Evolutionary conservation across 2,113 vertebrate species (phyloP), one percentile per base, ranked within the genome.

Genomic region (Festucalex cinctus): DNA sequence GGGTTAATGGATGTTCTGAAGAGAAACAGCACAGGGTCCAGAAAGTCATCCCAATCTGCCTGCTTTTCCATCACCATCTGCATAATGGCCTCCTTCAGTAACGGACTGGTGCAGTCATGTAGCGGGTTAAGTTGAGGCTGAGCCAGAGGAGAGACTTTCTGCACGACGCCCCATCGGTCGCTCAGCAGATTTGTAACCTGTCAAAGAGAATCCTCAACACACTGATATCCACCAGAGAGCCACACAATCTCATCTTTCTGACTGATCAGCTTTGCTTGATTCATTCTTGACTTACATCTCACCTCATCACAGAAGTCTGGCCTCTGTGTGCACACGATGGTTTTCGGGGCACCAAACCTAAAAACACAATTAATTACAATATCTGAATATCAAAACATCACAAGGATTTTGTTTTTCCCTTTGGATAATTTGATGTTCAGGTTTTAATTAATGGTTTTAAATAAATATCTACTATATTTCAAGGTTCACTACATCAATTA

Each of bases 251-350:
- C 41, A 0, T 63, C 36, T 46, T 1, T 20, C 28, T 49, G 2
- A 49, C 28, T 64, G 16, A 32, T 32, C 1, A 0, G 17, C 65
- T 48, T n/a, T 28, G 57, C 20, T 60, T 0, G 56, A 20, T 0
- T 56, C 46, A 37, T 49, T 20, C 37, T 22, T 20, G 37, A 74
- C 64, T 61, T 5, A 54, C 48, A 51, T 70, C 91, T 83, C 88
- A 96, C 95, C 94, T 95, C 92, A 44, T 93, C 90, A 49, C 95
- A 96, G 86, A 96, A 96, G 69, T 93, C 90, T 63, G 85, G 81
- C 24, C 67, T 92, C 86, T 94, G 91, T 44, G 70, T 90, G 65
- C 90, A 84, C 20, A 91, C 92, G 22, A 95, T 90, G 19, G 89
- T 93, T 88, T 93, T 95, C 68, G 93, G 89, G 0, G 91, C 89